Base-by-base conservation (phyloP, 2,113 vertebrate genomes). In the Platysteira castanea region DNA sequence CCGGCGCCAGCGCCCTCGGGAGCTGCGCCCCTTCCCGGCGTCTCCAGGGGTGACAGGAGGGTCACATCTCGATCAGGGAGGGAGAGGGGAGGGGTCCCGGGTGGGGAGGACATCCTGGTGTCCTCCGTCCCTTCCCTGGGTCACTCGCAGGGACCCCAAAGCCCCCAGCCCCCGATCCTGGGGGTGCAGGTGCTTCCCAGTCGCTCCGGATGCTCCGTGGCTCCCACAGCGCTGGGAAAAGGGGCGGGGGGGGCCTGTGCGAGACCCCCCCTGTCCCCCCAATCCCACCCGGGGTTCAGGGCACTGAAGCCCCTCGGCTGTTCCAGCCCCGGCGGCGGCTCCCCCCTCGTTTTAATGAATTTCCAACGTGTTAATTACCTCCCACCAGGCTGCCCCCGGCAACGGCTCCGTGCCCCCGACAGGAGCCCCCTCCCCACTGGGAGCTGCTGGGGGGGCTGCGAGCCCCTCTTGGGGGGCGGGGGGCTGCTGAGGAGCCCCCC, bases 231-330 rank as follows among this genome's bases (percentile, higher is more conserved):
- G 49, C 21, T 47, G 59, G 8, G 39, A 46, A 33, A 46, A n/a
- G 24, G 30, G 16, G 33, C 4, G 20, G 0, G 8, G 0, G 8
- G 78, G 6, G 31, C 80, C 24, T 15, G 23, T 26, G 22, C 8
- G 5, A 33, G 12, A 18, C 13, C 39, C 13, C 5, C 2, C 18
- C 5, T 9, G 1, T 4, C 35, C 11, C 3, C 10, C 9, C 16
- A 44, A 59, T 14, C 8, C 47, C 68, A 21, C 8, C 15, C 0
- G 2, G 27, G 23, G 15, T 2, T 41, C 42, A 15, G 77, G 33
- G 41, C n/a, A 11, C 31, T 0, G 6, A 10, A 80, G 49, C 82
- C 47, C 10, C 77, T 4, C 0, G 5, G 13, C 23, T 1, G 2
- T 3, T 69, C 12, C 79, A 39, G 47, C 56, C 84, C 82, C 64